A percentile compares a stretch with the other conserved stretches of the same genome.
phyloP scores from a whole-genome alignment of 2,888 invertebrate species.

The Pristionchus exspectatus region DNA sequence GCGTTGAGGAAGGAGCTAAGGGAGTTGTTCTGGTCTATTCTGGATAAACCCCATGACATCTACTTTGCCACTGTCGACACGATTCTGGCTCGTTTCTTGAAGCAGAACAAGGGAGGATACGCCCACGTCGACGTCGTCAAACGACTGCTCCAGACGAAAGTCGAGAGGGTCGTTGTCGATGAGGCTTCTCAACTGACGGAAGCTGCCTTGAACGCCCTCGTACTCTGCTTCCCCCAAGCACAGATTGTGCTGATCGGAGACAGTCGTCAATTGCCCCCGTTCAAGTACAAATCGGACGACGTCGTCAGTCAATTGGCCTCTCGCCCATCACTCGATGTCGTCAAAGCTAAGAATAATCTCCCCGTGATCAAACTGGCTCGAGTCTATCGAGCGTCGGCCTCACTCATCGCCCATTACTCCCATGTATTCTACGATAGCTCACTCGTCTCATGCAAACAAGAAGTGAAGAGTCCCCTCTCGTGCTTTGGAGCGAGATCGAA shows the following conservation, averaged over 20 bases:
- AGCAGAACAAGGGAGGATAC: background rate
- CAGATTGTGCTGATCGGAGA: slow-evolving; percentile 44
- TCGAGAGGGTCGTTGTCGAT: background rate
- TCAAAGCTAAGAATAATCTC: background rate
- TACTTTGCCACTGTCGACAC: background rate
- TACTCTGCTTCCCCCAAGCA: background rate
- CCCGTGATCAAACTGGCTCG: background rate
- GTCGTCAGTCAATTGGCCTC: background rate
- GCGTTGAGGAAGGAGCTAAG: background rate
- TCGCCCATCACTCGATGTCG: background rate
- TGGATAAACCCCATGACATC: background rate
- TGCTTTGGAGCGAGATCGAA: background rate
- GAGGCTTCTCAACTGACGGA: slow-evolving; percentile 48
- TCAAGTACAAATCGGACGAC: background rate
- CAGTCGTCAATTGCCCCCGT: slow-evolving; percentile 27
- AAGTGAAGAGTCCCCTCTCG: background rate
- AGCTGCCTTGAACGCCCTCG: background rate
- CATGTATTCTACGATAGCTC: background rate
- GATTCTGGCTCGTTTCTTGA: background rate
- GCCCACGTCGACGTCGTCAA: background rate
- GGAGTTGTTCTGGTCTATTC: background rate
- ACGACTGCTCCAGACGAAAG: background rate
- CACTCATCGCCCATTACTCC: background rate
- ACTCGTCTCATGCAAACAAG: background rate
- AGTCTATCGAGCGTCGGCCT: background rate